Percentiles rank a stretch among this genome's conserved stretches.
phyloP scores from a whole-genome alignment of 2,888 invertebrate species.

The Mesorhabditis belari region DNA sequence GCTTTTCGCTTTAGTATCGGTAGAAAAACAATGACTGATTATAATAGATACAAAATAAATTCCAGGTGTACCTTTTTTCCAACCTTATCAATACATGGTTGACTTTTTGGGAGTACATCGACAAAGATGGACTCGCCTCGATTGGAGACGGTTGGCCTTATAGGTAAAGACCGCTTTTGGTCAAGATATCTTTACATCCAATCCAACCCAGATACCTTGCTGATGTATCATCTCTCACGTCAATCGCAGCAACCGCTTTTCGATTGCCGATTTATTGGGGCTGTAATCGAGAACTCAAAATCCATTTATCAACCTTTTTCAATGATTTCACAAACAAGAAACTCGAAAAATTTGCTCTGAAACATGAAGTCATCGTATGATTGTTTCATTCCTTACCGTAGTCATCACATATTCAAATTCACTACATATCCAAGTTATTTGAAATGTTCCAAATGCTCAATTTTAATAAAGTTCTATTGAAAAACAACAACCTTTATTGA shows the following conservation, averaged over 20 bases:
- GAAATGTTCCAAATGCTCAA: too few relatives aligned
- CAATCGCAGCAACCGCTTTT: constrained; percentile 31
- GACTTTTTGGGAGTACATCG: constrained; percentile 33
- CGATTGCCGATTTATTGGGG: constrained; percentile 33
- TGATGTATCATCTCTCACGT: constrained; percentile 31
- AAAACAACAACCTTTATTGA: too few relatives aligned
- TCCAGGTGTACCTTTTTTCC: constrained; percentile 23
- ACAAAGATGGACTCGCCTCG: constrained; percentile 14
- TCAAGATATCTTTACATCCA: not conserved
- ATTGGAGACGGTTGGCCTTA: constrained; percentile 2
- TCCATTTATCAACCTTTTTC: constrained; percentile 7
- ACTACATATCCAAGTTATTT: too few relatives aligned
- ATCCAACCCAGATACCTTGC: constrained; percentile 23
- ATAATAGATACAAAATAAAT: not conserved
- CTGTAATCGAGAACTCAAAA: constrained; percentile 23
- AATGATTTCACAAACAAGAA: not conserved
- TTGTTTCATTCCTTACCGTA: not conserved
- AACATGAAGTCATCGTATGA: not conserved
- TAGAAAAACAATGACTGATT: not conserved
- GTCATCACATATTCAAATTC: too few relatives aligned
- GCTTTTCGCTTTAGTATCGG: constrained; percentile 27
- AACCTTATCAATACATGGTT: constrained; percentile 31
- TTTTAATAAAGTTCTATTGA: too few relatives aligned
- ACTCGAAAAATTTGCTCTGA: not conserved
- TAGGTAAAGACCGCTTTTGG: too few relatives aligned